A percentile compares a stretch with the other conserved stretches of the same genome.
phyloP scores from a whole-genome alignment of 1,140 invertebrate species.

The Colletes gigas region DNA sequence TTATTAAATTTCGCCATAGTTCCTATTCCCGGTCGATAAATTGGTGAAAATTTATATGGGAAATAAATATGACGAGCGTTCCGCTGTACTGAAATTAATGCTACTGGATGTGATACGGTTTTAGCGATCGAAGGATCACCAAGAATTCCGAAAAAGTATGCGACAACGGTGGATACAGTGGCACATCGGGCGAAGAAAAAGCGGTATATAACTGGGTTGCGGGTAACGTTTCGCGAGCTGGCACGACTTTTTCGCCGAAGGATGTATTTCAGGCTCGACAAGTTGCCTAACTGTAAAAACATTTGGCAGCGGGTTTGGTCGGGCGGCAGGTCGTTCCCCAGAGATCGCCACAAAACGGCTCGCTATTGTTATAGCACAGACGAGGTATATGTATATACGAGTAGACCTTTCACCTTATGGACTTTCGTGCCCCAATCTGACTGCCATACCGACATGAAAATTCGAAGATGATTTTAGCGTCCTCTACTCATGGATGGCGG shows the following conservation, averaged over 20 bases:
- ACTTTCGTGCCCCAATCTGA: too few relatives aligned
- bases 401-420: neutral
- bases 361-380: too few relatives aligned
- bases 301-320: constrained; percentile 32
- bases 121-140: neutral
- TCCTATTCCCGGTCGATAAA: too few relatives aligned
- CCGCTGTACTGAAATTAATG: too few relatives aligned
- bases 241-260: constrained; percentile 34
- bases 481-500: too few relatives aligned
- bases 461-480: too few relatives aligned
- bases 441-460: too few relatives aligned
- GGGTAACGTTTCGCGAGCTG: constrained; percentile 25
- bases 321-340: neutral
- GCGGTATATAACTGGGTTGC: constrained; percentile 20
- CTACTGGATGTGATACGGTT: too few relatives aligned
- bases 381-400: too few relatives aligned
- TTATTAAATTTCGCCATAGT: too few relatives aligned
- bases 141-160: neutral
- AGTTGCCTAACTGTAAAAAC: constrained; percentile 38
- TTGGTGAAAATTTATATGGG: too few relatives aligned
- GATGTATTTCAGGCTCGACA: constrained; percentile 22
- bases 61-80: too few relatives aligned
- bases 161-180: constrained; percentile 8
- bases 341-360: neutral
- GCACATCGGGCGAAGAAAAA: constrained; percentile 21